phyloP scores from a whole-genome alignment of 2,113 vertebrate genomes.

The Rhadina sibilatrix region DNA sequence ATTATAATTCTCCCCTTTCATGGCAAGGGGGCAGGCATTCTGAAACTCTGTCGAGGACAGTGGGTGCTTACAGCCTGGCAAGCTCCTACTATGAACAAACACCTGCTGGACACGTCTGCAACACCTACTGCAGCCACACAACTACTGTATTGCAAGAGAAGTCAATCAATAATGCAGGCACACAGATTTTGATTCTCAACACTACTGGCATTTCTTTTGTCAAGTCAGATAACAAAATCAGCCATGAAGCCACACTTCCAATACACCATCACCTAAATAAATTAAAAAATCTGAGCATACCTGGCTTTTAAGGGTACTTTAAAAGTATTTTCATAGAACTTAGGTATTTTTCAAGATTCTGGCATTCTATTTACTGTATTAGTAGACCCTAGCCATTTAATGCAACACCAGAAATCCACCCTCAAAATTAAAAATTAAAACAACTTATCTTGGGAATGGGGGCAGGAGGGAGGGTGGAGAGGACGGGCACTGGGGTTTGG shows the following conservation, averaged over 20 bases:
- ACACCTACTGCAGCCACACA: neutral
- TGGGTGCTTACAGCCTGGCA: neutral
- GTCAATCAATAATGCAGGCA: neutral
- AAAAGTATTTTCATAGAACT: neutral
- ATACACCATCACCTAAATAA: neutral
- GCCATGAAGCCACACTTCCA: neutral
- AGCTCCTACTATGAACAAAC: neutral
- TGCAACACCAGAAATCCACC: neutral
- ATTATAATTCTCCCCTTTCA: neutral
- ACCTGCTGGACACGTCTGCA: accelerated
- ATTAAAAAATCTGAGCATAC: neutral
- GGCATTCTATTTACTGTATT: neutral
- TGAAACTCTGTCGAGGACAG: neutral
- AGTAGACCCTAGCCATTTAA: neutral
- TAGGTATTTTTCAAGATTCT: neutral
- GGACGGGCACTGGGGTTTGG: accelerated
- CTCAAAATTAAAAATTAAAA: neutral
- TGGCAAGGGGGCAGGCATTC: neutral
- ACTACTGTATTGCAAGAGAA: neutral
- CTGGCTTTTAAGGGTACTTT: neutral
- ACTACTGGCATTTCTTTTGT: neutral
- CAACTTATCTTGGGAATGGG: neutral
- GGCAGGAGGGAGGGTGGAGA: accelerated
- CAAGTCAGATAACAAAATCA: neutral
- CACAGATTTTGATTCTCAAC: neutral